These are phyloP conservation scores for Xenus cinereus DNA, from an alignment of 2,113 vertebrate species.

Conservation along the genomic window DNA sequence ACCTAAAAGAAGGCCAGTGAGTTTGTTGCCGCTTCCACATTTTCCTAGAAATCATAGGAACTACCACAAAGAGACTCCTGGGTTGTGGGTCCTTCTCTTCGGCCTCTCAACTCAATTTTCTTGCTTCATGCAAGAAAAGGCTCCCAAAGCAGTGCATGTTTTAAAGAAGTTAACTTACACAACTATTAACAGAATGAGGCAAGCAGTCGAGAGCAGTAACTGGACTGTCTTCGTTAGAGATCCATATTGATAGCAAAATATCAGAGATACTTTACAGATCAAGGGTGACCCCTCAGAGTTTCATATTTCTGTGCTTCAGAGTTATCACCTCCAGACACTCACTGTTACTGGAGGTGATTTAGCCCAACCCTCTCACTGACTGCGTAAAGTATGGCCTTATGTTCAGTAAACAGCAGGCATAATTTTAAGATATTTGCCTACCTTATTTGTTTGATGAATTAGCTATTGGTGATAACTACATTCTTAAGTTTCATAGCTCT, in stretches of 20 bases:
- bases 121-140: background rate
- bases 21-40: background rate
- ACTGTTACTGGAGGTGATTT: background rate
- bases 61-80: background rate
- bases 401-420: background rate
- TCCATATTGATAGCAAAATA: background rate
- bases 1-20: background rate
- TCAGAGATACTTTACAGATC: background rate
- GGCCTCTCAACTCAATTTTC: background rate
- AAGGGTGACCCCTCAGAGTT: background rate
- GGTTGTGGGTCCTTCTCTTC: background rate
- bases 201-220: background rate
- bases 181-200: background rate
- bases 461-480: background rate
- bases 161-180: background rate
- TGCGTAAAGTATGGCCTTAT: rapidly evolving
- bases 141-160: background rate
- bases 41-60: background rate
- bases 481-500: background rate
- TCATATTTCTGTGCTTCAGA: background rate
- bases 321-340: background rate
- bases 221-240: background rate
- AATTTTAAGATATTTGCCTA: background rate
- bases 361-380: background rate
- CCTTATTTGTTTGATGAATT: background rate